phyloP scores from a whole-genome alignment of 2,113 vertebrate species.

The Dascyllus trimaculatus region DNA sequence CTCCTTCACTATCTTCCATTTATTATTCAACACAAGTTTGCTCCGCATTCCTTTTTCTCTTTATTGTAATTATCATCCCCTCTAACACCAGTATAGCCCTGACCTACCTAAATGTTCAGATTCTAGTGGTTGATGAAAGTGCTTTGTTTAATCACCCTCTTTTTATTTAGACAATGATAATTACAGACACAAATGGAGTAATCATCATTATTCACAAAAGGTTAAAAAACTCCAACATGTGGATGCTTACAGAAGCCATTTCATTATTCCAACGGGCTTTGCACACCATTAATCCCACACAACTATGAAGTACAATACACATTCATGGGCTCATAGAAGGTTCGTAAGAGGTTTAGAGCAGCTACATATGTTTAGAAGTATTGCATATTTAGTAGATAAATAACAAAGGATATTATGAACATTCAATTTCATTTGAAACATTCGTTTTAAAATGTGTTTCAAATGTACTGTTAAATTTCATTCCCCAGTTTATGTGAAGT shows the following conservation, averaged over 20 bases:
- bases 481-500: neutral
- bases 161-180: constrained; percentile 65
- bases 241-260: constrained; percentile 65
- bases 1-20: constrained; percentile 46
- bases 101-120: constrained; percentile 48
- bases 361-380: neutral
- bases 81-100: constrained; percentile 14
- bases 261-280: constrained; percentile 68
- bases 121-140: constrained; percentile 74
- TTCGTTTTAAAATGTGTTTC: neutral
- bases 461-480: neutral
- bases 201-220: constrained; percentile 69
- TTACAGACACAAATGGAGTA: constrained; percentile 67
- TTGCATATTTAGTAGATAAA: neutral
- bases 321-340: constrained; percentile 11
- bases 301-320: constrained; percentile 20
- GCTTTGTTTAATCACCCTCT: constrained; percentile 73
- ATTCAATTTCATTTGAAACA: neutral
- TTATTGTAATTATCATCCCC: constrained; percentile 32
- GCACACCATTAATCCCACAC: constrained; percentile 60
- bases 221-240: constrained; percentile 50
- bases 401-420: neutral
- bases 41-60: constrained; percentile 10
- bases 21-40: constrained; percentile 20
- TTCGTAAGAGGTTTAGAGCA: constrained; percentile 2